Base-by-base conservation (phyloP, 2,113 vertebrate species). In the Gallinago paraguaiae region DNA sequence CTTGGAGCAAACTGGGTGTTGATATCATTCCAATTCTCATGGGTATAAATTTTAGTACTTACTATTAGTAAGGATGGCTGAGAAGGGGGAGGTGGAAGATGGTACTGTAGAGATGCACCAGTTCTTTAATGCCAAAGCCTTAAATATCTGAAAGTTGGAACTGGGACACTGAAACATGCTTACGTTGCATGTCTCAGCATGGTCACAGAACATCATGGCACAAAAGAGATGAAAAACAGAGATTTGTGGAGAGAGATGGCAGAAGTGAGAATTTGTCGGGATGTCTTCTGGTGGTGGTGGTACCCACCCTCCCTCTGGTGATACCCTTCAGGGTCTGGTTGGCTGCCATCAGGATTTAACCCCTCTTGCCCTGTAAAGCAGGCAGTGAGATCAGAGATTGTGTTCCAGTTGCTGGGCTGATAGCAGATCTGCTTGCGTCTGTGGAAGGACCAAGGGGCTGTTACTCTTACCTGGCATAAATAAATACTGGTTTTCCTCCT, bases 161-260 rank as follows among this genome's bases (percentile, higher is more conserved):
- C 19, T 17, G 61, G 43, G 76, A 28, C 31, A 9, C 68, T 43
- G 50, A 20, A 22, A 69, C 46, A 33, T 35, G 27, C 23, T 79
- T 25, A 7, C 65, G 19, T 56, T 1, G 0, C 17, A 0, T 23
- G 33, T 30, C 56, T 84, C 4, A 1, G 20, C 65, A 20, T 0
- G 1, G 78, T 31, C 41, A 24, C 54, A 45, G 68, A 35, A 19
- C 33, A 33, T 11, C 30, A 6, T 9, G 3, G 50, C 70, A 60
- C 39, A 39, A 45, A 31, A 20, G 23, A 81, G 18, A 12, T 16
- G 41, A 53, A 75, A 75, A n/a, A 35, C 28, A 10, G 45, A 28
- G 60, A 11, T 59, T 59, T 82, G 56, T 71, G 61, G 45, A 56
- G 41, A 31, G 17, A 67, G 39, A 17, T 37, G 41, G 45, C n/a